Evolutionary conservation across 2,797 vertebrate genomes (phyloP).

Genomic region (Arremon aurantiirostris): DNA sequence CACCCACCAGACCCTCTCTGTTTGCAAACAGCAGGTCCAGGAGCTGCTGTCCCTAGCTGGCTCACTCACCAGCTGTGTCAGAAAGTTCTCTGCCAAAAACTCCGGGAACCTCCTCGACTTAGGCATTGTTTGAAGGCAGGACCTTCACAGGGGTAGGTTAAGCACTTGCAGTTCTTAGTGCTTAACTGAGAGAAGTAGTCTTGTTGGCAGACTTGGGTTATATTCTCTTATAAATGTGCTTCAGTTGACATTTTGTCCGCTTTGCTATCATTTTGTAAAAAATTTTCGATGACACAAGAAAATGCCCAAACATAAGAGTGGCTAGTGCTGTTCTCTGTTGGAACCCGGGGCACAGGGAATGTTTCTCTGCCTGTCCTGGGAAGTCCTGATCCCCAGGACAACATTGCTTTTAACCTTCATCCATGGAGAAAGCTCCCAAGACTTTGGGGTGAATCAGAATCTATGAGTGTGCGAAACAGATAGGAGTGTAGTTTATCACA

Average conservation of each 20-base stretch:
- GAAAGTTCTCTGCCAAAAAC: neutral
- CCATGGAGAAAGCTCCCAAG: neutral
- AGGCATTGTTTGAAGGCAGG: neutral
- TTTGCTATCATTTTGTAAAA: neutral
- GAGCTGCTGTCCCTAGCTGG: rapidly evolving
- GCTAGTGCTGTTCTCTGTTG: neutral
- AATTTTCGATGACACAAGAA: neutral
- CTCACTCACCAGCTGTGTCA: neutral
- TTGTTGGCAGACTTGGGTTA: neutral
- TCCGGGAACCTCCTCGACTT: neutral
- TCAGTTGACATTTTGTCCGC: neutral
- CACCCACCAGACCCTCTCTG: neutral
- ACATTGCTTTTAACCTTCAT: neutral
- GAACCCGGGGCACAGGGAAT: neutral
- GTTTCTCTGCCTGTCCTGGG: neutral
- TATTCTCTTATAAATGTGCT: neutral
- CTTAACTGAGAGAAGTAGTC: neutral
- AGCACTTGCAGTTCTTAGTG: neutral
- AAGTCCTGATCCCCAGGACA: neutral
- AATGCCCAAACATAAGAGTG: neutral
- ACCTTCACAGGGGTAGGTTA: neutral
- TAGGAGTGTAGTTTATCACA: neutral
- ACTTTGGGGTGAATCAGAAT: neutral
- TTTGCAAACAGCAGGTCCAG: neutral
- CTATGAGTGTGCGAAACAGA: neutral